A percentile compares a stretch with the other conserved stretches of the same genome.
Evolutionary conservation across 2,113 vertebrate genomes (phyloP).

Genomic region (Zapus hudsonius): DNA sequence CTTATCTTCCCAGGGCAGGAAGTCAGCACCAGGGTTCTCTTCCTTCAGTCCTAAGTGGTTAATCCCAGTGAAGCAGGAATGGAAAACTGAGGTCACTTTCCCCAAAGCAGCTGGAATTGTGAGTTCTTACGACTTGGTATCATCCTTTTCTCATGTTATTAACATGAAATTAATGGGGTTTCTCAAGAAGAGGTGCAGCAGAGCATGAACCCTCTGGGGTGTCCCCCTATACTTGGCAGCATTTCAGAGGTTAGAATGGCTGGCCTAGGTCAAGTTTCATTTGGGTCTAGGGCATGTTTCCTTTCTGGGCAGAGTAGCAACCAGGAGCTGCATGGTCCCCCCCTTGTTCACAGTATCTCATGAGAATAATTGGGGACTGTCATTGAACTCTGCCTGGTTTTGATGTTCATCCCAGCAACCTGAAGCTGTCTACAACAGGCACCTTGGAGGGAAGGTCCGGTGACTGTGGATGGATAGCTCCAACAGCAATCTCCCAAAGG

Average conservation of each 20-base stretch:
- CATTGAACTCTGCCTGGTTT: no score
- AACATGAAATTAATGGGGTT: neutral
- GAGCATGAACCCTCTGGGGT: neutral
- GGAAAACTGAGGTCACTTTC: neutral
- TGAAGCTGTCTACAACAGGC: no score
- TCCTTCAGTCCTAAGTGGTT: neutral
- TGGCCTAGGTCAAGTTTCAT: neutral
- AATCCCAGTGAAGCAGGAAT: fast-evolving
- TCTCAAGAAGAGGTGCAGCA: neutral
- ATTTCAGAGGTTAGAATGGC: neutral
- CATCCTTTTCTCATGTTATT: neutral
- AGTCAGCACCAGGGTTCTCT: no score
- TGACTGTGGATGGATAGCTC: neutral
- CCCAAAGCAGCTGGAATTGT: neutral
- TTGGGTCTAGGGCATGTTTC: neutral
- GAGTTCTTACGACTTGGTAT: neutral
- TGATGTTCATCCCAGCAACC: no score
- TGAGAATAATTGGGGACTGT: no score
- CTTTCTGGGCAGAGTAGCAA: neutral
- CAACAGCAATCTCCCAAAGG: fast-evolving
- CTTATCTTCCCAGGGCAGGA: neutral
- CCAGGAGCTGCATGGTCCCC: neutral
- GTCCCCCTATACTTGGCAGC: neutral
- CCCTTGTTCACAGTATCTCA: neutral
- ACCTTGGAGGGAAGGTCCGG: no score